Percentiles rank a stretch among this genome's conserved stretches.
These are phyloP conservation scores for Telenomus remus DNA, from an alignment of 1,140 invertebrate species.

Conservation along the genomic window DNA sequence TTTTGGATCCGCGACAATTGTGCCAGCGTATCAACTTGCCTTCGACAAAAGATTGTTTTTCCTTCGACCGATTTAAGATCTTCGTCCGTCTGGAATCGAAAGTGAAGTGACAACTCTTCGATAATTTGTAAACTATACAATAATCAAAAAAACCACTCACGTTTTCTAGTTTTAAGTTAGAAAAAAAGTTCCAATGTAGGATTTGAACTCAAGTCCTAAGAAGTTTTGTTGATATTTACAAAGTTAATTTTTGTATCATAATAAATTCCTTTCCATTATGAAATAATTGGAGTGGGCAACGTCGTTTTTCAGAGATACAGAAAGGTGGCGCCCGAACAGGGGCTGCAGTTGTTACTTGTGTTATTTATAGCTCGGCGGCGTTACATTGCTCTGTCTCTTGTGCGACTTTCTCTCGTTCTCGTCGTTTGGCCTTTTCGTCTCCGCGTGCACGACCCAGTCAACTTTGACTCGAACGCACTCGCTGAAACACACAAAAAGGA, in stretches of 20 bases:
- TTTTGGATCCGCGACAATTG: conserved; percentile 27
- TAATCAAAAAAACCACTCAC: too few species aligned
- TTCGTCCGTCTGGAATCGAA: too few species aligned
- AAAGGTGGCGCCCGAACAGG: conserved; percentile 54
- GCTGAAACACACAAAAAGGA: conserved; percentile 37
- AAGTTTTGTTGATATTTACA: too few species aligned
- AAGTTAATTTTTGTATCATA: too few species aligned
- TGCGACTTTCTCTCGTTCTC: conserved; percentile 15
- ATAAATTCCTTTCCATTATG: conserved; percentile 16
- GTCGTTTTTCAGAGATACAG: conserved; percentile 62
- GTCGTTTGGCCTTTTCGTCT: conserved; percentile 15
- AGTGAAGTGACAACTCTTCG: too few species aligned
- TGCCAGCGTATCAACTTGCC: not conserved
- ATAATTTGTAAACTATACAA: too few species aligned
- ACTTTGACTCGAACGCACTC: conserved; percentile 30
- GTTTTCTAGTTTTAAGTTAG: too few species aligned
- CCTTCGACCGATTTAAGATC: too few species aligned
- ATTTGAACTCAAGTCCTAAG: too few species aligned
- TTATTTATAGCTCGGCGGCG: conserved; percentile 67
- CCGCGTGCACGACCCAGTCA: conserved; percentile 34
- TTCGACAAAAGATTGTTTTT: not conserved
- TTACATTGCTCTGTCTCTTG: conserved; percentile 46
- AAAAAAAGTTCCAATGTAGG: too few species aligned
- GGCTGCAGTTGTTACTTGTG: conserved; percentile 65
- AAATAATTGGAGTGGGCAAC: conserved; percentile 20